A percentile compares a stretch with the other conserved stretches of the same genome.
Evolutionary conservation across 2,113 vertebrate species (phyloP).

Genomic region (Uropsilus gracilis): DNA sequence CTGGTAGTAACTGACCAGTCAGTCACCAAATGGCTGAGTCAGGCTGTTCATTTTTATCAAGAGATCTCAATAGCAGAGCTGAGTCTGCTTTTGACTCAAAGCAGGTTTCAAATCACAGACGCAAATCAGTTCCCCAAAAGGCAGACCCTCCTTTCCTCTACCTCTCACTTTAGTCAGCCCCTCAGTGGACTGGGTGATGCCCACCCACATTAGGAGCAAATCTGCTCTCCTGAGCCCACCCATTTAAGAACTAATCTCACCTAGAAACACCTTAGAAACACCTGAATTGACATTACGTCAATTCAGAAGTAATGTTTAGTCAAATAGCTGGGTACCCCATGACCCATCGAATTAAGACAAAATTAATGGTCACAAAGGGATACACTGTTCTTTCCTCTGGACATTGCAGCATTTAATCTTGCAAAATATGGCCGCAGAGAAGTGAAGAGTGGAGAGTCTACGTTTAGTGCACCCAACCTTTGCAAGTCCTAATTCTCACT

Average conservation of each 20-base stretch:
- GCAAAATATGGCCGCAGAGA: too few relatives aligned
- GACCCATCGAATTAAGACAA: too few relatives aligned
- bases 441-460: too few relatives aligned
- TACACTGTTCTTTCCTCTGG: too few relatives aligned
- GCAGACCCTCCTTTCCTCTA: not conserved
- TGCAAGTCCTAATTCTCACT: too few relatives aligned
- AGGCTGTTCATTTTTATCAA: not conserved
- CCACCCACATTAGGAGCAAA: not conserved
- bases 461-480: too few relatives aligned
- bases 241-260: not conserved
- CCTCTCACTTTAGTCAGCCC: not conserved
- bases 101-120: not conserved
- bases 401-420: too few relatives aligned
- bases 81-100: not conserved
- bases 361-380: too few relatives aligned
- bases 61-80: not conserved
- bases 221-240: not conserved
- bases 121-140: not conserved
- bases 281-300: too few relatives aligned
- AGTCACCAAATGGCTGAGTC: not conserved
- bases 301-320: too few relatives aligned
- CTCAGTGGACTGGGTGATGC: not conserved
- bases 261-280: too few relatives aligned
- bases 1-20: not conserved
- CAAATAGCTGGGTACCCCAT: too few relatives aligned